These are phyloP conservation scores for Empidonax alnorum DNA, from an alignment of 2,113 vertebrate species.

Conservation along the genomic window DNA sequence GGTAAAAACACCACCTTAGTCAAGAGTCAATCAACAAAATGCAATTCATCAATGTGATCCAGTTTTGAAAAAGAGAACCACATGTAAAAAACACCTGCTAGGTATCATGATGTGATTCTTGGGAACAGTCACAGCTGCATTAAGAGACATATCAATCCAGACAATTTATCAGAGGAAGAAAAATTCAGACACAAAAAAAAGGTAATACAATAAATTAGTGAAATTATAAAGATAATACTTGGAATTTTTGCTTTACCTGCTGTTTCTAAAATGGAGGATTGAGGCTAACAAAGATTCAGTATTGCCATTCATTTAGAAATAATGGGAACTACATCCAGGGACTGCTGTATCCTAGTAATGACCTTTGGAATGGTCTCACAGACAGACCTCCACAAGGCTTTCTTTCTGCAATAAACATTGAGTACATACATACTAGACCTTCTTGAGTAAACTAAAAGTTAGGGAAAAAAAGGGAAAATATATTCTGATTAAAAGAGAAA, in stretches of 20 bases:
- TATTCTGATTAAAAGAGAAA: constrained; percentile 1
- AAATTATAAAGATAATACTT: neutral
- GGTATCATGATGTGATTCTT: neutral
- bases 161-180: neutral
- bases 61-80: neutral
- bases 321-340: neutral
- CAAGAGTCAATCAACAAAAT: neutral
- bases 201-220: neutral
- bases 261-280: neutral
- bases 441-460: neutral
- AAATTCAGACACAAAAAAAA: neutral
- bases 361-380: neutral
- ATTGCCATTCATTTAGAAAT: neutral
- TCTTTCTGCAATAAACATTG: neutral
- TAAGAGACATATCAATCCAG: neutral
- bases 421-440: neutral
- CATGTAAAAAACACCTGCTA: neutral
- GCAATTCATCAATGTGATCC: neutral
- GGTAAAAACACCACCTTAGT: neutral
- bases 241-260: neutral
- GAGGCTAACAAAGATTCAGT: neutral
- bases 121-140: neutral
- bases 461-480: neutral
- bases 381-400: neutral
- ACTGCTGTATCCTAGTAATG: neutral